Conservation (phyloP, 92 coral and sea anemone species). For the Ricordea florida region DNA sequence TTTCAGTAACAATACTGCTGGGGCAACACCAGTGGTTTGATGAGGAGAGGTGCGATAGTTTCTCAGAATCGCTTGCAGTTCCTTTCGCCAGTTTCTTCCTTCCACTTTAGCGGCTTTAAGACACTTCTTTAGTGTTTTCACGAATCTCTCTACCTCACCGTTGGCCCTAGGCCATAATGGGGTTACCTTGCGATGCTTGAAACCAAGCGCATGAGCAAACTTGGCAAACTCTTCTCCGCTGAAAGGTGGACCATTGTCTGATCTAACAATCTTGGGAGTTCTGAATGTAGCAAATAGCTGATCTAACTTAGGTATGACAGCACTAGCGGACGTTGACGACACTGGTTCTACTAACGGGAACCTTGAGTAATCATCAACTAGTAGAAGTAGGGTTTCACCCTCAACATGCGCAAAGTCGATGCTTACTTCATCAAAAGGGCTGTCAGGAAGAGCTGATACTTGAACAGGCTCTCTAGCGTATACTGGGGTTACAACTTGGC, state of each 20-base stretch:
- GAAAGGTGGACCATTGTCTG: slow-evolving; percentile 74
- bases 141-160: slow-evolving; percentile 59
- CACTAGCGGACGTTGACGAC: slow-evolving; percentile 47
- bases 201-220: slow-evolving; percentile 53
- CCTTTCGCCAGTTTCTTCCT: slow-evolving; percentile 46
- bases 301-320: slow-evolving; percentile 32
- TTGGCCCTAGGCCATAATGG: slow-evolving; percentile 68
- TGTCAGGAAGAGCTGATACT: slow-evolving; percentile 47
- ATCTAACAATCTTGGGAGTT: slow-evolving; percentile 30
- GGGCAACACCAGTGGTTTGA: slow-evolving; percentile 52
- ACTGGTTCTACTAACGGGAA: slow-evolving; percentile 63
- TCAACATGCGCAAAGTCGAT: slow-evolving; percentile 40
- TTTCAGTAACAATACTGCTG: slow-evolving; percentile 47
- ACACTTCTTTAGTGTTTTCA: slow-evolving; percentile 54
- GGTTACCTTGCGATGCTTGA: slow-evolving; percentile 67
- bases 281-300: slow-evolving; percentile 56
- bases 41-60: slow-evolving; percentile 67
- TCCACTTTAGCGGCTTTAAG: slow-evolving; percentile 39
- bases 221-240: slow-evolving; percentile 35
- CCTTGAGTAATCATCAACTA: slow-evolving; percentile 45
- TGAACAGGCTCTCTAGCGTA: slow-evolving; percentile 52
- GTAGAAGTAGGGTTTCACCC: slow-evolving; percentile 35
- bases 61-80: slow-evolving; percentile 27
- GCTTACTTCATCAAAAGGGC: slow-evolving; percentile 55
- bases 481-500: slow-evolving; percentile 41